Evolutionary conservation across 2,797 vertebrate species (phyloP).

Genomic region (Falco cherrug): DNA sequence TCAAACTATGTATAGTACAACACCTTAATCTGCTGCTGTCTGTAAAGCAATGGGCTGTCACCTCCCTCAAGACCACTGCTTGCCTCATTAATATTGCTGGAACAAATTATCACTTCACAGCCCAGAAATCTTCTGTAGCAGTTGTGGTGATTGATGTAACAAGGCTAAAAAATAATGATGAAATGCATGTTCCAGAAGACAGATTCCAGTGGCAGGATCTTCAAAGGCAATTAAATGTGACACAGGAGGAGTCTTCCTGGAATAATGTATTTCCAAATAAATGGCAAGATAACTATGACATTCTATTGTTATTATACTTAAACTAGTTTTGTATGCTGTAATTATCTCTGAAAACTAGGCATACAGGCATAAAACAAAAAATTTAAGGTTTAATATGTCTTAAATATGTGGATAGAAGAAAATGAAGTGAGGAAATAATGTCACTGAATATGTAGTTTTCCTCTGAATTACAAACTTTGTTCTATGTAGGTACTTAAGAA

Average conservation of each 20-base stretch:
- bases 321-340: constrained; percentile 55
- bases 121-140: constrained; percentile 79
- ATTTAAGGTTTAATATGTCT: neutral
- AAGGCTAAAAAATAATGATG: constrained; percentile 83
- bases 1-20: constrained; percentile 30
- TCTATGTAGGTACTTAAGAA: neutral
- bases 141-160: constrained; percentile 83
- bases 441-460: neutral
- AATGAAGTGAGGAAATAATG: neutral
- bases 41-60: constrained; percentile 74
- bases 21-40: constrained; percentile 72
- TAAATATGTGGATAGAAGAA: neutral
- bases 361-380: constrained; percentile 30
- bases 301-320: constrained; percentile 58
- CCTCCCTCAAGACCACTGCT: constrained; percentile 79
- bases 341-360: constrained; percentile 62
- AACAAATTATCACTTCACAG: constrained; percentile 86
- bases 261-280: constrained; percentile 77
- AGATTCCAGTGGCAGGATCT: constrained; percentile 79
- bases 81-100: constrained; percentile 83
- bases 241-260: constrained; percentile 73
- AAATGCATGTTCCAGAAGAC: constrained; percentile 80
- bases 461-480: constrained; percentile 7
- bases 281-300: constrained; percentile 62
- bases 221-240: constrained; percentile 83